Conservation (phyloP, 2,113 vertebrate genomes). For the Neogale vison region DNA sequence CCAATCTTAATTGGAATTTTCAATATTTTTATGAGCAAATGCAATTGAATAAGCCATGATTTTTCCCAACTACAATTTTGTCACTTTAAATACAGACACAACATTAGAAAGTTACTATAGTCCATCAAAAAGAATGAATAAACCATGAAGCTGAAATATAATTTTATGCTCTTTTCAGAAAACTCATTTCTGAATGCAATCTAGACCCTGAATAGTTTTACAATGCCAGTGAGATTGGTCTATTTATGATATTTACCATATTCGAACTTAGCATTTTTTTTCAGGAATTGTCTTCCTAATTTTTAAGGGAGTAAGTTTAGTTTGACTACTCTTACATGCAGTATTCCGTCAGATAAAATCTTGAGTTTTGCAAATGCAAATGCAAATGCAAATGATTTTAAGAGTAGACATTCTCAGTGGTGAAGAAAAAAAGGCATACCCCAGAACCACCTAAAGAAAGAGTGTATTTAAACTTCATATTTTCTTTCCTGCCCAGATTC, state of each 20-base stretch:
- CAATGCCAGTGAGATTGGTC: conserved; percentile 11
- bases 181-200: conserved; percentile 60
- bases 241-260: conserved; percentile 37
- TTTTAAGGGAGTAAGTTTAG: conserved; percentile 50
- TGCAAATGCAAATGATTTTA: conserved; percentile 26
- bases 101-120: conserved; percentile 47
- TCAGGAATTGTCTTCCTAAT: conserved; percentile 32
- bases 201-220: conserved; percentile 22
- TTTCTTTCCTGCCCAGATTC: background rate
- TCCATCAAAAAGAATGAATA: conserved; percentile 57
- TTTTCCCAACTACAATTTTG: conserved; percentile 44
- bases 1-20: conserved; percentile 56
- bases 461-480: background rate
- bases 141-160: conserved; percentile 62
- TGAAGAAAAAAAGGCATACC: background rate
- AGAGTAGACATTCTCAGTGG: background rate
- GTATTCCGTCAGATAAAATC: background rate
- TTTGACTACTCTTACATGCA: background rate
- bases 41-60: conserved; percentile 11
- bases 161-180: conserved; percentile 66
- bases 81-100: conserved; percentile 53
- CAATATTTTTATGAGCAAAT: conserved; percentile 44
- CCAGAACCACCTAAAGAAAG: background rate
- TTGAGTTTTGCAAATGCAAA: conserved; percentile 36
- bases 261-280: conserved; percentile 15